These are phyloP conservation scores for Nephrocerus scutellatus DNA, from an alignment of 2,888 invertebrate genomes.

Conservation along the genomic window DNA sequence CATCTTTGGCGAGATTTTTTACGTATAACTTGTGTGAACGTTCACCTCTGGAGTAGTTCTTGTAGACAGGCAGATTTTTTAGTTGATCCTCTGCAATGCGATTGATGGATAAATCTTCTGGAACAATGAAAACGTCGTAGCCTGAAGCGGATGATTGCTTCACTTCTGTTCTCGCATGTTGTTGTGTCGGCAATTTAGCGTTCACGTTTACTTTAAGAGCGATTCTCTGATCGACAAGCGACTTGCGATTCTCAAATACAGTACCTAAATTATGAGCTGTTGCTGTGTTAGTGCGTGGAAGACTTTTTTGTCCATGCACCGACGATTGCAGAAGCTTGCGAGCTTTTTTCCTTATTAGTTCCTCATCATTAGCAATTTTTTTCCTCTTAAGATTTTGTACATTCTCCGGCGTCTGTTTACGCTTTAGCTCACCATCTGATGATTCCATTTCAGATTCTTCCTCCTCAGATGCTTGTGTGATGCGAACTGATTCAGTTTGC, in stretches of 20 bases:
- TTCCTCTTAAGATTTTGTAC: slow-evolving; percentile 20
- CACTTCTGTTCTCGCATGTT: slow-evolving; percentile 2
- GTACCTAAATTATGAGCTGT: no score
- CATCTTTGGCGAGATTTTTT: slow-evolving; percentile 81
- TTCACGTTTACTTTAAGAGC: slow-evolving; percentile 27
- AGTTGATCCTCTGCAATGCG: slow-evolving; percentile 66
- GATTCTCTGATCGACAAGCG: slow-evolving; percentile 25
- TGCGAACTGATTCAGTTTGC: slow-evolving; percentile 32
- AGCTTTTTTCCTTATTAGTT: slow-evolving; percentile 31
- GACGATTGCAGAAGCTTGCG: slow-evolving; percentile 30
- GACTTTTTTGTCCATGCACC: slow-evolving; percentile 5
- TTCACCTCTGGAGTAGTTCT: slow-evolving; percentile 76
- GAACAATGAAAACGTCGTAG: no score
- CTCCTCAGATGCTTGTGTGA: slow-evolving; percentile 20
- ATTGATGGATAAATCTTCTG: slow-evolving; percentile 56
- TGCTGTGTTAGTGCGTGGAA: slow-evolving; percentile 1
- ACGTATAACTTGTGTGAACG: slow-evolving; percentile 82
- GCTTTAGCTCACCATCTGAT: slow-evolving; percentile 26
- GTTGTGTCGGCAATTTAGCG: background rate
- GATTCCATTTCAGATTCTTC: slow-evolving; percentile 44
- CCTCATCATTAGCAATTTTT: slow-evolving; percentile 16
- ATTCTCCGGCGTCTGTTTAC: slow-evolving; percentile 16
- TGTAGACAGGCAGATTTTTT: slow-evolving; percentile 69
- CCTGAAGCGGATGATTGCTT: slow-evolving; percentile 1
- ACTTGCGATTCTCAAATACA: slow-evolving; percentile 18